Evolutionary conservation across 2,113 vertebrate species (phyloP), one percentile per base, ranked within the genome.

Genomic region (Psophia crepitans): DNA sequence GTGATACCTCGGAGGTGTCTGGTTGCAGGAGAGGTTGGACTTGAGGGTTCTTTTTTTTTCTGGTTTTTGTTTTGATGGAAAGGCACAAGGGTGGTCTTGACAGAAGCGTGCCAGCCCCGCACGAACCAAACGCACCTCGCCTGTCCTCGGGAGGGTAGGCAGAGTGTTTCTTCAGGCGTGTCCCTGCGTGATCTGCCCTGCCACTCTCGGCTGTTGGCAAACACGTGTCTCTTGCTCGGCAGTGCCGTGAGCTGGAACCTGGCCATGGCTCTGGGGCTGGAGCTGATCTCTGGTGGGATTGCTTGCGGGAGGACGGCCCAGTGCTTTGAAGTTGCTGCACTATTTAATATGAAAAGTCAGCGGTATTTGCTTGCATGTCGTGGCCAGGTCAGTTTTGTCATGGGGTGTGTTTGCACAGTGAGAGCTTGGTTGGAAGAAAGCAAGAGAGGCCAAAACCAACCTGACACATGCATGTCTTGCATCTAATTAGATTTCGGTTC

Each of bases 341-440:
- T 84, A 95, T 87, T 96, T 84, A 89, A 76, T 90, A 76, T 94
- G 86, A 84, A 95, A 89, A 97, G 94, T 39, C 95, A 69, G 88
- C 8, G 61, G 94, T 76, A 65, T 93, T 97, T 70, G 80, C 92
- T 89, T 95, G 95, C 91, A 54, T 87, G 95, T 92, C 92, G 95
- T 73, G 84, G 96, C 92, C 92, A 73, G 95, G 95, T 96, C 95
- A 89, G 77, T 85, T 90, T 92, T 91, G 91, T 95, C 94, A 87
- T 61, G 94, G 95, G 89, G 66, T 95, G 90, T 96, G 92, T 95
- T 95, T 96, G 92, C 91, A 87, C 91, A 92, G 94, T 11, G 89
- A 95, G 96, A 76, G 84, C 87, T 94, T 95, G 91, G 96, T 97
- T 95, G 87, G 94, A 91, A 70, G 92, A 93, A 71, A 76, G 84